Evolutionary conservation across 1,140 invertebrate species (phyloP).

Genomic region (Drosophila navojoa): DNA sequence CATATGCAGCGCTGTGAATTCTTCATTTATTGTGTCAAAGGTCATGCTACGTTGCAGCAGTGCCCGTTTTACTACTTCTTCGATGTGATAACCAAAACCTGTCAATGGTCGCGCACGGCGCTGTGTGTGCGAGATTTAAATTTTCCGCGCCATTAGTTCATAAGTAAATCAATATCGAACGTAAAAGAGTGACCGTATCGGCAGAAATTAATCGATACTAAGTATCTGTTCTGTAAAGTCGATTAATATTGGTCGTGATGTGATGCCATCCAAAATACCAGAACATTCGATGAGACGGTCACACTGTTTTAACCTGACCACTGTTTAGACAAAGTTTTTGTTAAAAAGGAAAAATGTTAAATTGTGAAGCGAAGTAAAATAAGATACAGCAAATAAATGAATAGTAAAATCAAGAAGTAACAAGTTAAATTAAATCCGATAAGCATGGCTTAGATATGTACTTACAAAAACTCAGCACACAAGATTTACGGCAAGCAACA

Average conservation of each 20-base stretch:
- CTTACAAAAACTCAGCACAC: slow-evolving; percentile 24
- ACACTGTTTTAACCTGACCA: slow-evolving; percentile 27
- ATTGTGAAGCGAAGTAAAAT: slow-evolving; percentile 17
- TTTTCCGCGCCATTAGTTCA: slow-evolving; percentile 36
- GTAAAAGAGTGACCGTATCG: slow-evolving; percentile 25
- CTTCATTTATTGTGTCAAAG: slow-evolving; percentile 80
- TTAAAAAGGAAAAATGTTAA: slow-evolving; percentile 18
- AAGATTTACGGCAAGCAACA: slow-evolving; percentile 23
- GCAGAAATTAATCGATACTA: slow-evolving; percentile 30
- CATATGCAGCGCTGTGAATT: slow-evolving; percentile 77
- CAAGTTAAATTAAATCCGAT: background rate
- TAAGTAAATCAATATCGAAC: slow-evolving; percentile 17
- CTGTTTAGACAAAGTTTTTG: slow-evolving; percentile 39
- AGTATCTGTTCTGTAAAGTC: slow-evolving; percentile 17
- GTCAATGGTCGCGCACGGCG: slow-evolving; percentile 67
- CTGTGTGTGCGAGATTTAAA: slow-evolving; percentile 72
- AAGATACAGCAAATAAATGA: slow-evolving; percentile 8
- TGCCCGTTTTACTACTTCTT: slow-evolving; percentile 79
- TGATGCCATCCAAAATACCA: slow-evolving; percentile 36
- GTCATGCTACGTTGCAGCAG: slow-evolving; percentile 71
- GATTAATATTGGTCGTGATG: slow-evolving; percentile 23
- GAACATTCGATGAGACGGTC: slow-evolving; percentile 1
- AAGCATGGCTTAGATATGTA: slow-evolving; percentile 24
- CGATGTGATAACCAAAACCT: slow-evolving; percentile 69
- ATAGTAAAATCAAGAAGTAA: background rate